Base-by-base conservation (phyloP, 2,797 vertebrate species). In the Discoglossus pictus region DNA sequence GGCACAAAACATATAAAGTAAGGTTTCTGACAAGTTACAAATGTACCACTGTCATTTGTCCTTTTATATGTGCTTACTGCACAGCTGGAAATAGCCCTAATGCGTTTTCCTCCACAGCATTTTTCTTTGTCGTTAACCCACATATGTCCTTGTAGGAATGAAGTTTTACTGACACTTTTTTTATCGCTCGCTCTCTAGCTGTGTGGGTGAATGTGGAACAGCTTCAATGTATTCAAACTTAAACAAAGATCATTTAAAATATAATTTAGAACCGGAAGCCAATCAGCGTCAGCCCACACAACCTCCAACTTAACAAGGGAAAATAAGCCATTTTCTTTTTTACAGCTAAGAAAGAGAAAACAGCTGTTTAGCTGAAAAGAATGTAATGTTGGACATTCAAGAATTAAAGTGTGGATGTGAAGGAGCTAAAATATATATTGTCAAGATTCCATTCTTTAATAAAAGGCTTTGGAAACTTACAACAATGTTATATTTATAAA, bases 171-270 rank as follows among this genome's bases (percentile, higher is more conserved):
- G 63, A 56, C 53, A 50, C 54, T 25, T 59, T 38, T 38, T 17
- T 2, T 21, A 42, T 18, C 53, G 40, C 43, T 58, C 42, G 7
- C n/a, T 18, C 34, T 16, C 25, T 43, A 12, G 50, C 53, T 42
- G 43, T 34, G 64, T 34, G 44, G 64, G 54, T 17, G 44, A 31
- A 4, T 21, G 3, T 2, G 16, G 15, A 15, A 43, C 50, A 43
- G 16, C 15, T 11, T 20, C 6, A 15, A 13, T 36, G 42, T 31
- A 3, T 23, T 55, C 13, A 24, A 17, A 38, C 48, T 46, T 48
- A 47, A 65, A 65, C 63, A 66, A 66, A 48, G 31, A 58, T 35
- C 24, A 34, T 31, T 44, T 35, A 46, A 51, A 51, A 46, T 44
- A 42, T 21, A 3, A 16, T 39, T 35, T 21, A 50, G 17, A 43